Percentiles rank a stretch among this genome's conserved stretches.
These are phyloP conservation scores for Probosciger aterrimus DNA, from an alignment of 2,113 vertebrate genomes.

Conservation along the genomic window DNA sequence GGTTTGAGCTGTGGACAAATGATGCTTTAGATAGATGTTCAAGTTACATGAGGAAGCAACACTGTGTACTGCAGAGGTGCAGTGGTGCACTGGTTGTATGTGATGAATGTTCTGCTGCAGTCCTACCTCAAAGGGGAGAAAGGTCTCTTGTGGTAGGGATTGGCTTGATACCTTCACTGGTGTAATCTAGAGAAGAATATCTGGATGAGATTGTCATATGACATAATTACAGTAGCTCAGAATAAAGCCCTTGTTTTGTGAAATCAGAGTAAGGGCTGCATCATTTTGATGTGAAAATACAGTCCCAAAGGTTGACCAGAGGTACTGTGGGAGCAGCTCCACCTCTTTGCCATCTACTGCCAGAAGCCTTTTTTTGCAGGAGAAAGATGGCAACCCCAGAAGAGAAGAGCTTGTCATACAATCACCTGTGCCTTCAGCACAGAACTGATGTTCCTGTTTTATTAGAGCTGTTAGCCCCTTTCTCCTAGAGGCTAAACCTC, in stretches of 20 bases:
- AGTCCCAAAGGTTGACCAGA: background rate
- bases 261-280: background rate
- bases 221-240: background rate
- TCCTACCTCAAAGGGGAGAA: background rate
- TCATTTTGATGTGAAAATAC: background rate
- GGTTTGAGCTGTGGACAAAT: background rate
- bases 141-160: background rate
- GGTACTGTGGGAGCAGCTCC: background rate
- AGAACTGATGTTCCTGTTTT: background rate
- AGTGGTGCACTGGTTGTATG: background rate
- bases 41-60: background rate
- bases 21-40: background rate
- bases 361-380: background rate
- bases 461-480: background rate
- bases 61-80: background rate
- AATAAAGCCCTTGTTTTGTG: background rate
- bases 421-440: background rate
- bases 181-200: background rate
- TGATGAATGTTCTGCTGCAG: background rate
- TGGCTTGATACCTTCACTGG: background rate
- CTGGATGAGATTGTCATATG: background rate
- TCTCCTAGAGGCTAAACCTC: background rate
- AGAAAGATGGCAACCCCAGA: background rate
- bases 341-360: background rate
- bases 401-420: background rate